These are phyloP conservation scores for Heliornis fulica DNA, from an alignment of 2,113 vertebrate genomes.

Conservation along the genomic window DNA sequence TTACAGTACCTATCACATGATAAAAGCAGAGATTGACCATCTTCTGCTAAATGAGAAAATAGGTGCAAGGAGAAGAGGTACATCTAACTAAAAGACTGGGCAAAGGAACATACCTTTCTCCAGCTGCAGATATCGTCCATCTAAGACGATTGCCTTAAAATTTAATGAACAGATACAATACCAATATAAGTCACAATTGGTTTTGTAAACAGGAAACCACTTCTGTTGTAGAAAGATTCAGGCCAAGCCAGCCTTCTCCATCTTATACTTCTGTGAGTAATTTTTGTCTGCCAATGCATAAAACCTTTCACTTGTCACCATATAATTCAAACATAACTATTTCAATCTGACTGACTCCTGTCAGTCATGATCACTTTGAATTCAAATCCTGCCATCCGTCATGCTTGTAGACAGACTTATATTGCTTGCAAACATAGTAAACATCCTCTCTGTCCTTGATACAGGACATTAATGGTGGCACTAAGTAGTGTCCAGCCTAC, in stretches of 20 bases:
- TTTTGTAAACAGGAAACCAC: background rate
- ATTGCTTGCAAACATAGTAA: background rate
- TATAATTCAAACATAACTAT: background rate
- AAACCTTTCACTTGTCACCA: background rate
- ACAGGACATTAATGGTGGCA: background rate
- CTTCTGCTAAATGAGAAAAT: background rate
- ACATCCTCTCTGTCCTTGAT: background rate
- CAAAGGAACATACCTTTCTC: background rate
- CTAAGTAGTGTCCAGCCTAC: background rate
- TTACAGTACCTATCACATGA: background rate
- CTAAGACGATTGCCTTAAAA: background rate
- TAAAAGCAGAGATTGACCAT: background rate
- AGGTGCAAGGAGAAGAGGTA: background rate
- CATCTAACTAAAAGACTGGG: background rate
- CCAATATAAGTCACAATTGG: accelerated
- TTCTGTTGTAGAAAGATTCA: background rate
- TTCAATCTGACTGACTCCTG: background rate
- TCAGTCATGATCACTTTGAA: background rate
- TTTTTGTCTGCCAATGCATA: background rate
- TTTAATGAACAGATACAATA: background rate
- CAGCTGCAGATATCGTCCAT: background rate
- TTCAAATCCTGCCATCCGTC: background rate
- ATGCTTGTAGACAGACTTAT: background rate
- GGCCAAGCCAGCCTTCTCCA: background rate
- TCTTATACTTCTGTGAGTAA: background rate